A percentile compares a stretch with the other conserved stretches of the same genome.
Conservation (phyloP, 2,888 invertebrate species). For the Argyresthia goedartella region DNA sequence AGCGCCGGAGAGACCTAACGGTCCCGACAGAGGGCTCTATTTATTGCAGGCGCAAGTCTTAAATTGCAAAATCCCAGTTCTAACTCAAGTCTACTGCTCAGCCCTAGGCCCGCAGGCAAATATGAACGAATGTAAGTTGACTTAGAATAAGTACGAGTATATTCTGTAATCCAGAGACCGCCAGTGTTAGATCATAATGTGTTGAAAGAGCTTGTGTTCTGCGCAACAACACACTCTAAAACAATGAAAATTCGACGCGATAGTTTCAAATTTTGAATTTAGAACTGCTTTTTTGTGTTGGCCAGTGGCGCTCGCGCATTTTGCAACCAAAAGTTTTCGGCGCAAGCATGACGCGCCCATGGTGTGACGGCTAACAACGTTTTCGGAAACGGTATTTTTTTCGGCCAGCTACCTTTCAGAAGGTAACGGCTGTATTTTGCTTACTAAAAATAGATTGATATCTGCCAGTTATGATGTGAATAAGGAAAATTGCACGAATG, state of each 20-base stretch:
- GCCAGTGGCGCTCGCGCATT: neutral
- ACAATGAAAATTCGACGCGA: conserved; percentile 49
- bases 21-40: too few relatives aligned
- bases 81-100: conserved; percentile 27
- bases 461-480: too few relatives aligned
- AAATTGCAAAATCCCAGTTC: conserved; percentile 31
- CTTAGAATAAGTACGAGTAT: conserved; percentile 63
- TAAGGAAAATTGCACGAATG: too few relatives aligned
- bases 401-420: too few relatives aligned
- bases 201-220: conserved; percentile 63
- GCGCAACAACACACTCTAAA: conserved; percentile 42
- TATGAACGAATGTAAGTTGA: conserved; percentile 72
- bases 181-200: conserved; percentile 72
- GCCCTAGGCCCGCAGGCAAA: conserved; percentile 69
- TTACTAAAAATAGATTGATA: neutral
- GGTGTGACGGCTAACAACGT: neutral
- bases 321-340: neutral
- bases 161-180: conserved; percentile 67
- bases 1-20: neutral
- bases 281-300: neutral
- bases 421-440: neutral
- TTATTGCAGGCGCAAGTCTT: neutral
- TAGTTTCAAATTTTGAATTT: conserved; percentile 25
- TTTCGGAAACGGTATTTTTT: neutral
- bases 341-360: neutral